Conservation (phyloP, 1,140 invertebrate genomes). For the Trichonephila clavipes region DNA sequence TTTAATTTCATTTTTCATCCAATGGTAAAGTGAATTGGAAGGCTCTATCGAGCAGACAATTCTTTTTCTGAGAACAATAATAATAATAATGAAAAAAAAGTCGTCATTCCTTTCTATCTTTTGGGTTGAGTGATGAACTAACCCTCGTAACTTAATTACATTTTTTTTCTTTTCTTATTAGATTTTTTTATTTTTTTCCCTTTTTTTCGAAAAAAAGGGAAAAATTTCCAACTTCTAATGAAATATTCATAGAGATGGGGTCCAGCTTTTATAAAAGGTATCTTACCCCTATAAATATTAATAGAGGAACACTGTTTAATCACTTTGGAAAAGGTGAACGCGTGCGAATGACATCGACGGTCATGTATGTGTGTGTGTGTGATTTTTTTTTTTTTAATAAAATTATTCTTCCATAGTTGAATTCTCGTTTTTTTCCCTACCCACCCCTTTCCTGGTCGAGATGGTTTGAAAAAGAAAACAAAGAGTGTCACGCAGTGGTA, state of each 20-base stretch:
- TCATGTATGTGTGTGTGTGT: neutral
- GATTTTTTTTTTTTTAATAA: conserved; percentile 16
- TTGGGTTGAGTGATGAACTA: conserved; percentile 32
- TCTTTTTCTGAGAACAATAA: neutral
- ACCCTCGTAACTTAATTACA: conserved; percentile 63
- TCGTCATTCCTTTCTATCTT: neutral
- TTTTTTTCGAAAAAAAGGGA: neutral
- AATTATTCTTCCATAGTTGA: conserved; percentile 38
- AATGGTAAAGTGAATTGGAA: conserved; percentile 25
- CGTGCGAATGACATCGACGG: conserved; percentile 55
- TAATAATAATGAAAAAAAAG: conserved; percentile 18
- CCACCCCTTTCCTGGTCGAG: neutral
- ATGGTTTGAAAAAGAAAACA: neutral
- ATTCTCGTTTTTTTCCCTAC: neutral
- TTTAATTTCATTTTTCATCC: conserved; percentile 24
- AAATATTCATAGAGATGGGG: conserved; percentile 55
- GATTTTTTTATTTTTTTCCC: neutral
- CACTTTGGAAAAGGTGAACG: conserved; percentile 38
- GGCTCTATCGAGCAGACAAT: conserved; percentile 1
- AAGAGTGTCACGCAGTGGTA: conserved; percentile 20
- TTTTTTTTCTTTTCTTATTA: conserved; percentile 35
- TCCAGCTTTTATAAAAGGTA: conserved; percentile 43
- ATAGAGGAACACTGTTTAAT: conserved; percentile 52
- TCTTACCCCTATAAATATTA: conserved; percentile 65
- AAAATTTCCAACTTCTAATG: conserved; percentile 33